Evolutionary conservation across 2,888 invertebrate genomes (phyloP).

Genomic region (Oscheius myriophilus): DNA sequence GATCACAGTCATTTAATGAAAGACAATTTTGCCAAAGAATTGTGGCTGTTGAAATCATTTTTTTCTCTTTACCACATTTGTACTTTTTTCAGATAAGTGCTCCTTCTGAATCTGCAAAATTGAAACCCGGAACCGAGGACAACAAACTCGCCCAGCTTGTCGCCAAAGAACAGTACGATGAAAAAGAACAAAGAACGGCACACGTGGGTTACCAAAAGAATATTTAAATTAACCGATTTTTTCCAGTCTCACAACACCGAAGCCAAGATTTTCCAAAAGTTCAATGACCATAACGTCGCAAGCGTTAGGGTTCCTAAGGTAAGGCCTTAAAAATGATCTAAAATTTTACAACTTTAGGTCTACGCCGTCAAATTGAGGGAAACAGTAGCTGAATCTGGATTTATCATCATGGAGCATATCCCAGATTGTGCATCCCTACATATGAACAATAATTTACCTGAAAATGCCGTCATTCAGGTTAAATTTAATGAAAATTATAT

Average conservation of each 20-base stretch:
- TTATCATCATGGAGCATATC: slow-evolving; percentile 21
- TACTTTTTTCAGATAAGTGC: too few relatives aligned
- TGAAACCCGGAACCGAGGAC: background rate
- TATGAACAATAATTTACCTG: slow-evolving; percentile 24
- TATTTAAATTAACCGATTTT: background rate
- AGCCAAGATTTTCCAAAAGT: slow-evolving; percentile 2
- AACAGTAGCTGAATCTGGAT: slow-evolving; percentile 7
- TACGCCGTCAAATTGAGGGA: slow-evolving; percentile 6
- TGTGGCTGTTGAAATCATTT: too few relatives aligned
- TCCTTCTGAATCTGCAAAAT: background rate
- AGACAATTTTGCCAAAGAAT: too few relatives aligned
- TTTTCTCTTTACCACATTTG: too few relatives aligned
- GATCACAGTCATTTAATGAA: too few relatives aligned
- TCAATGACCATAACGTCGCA: background rate
- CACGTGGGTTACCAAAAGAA: background rate
- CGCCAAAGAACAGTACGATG: background rate
- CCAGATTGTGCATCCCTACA: slow-evolving; percentile 5
- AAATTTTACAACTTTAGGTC: background rate
- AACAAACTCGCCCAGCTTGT: slow-evolving; percentile 12
- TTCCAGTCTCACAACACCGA: slow-evolving; percentile 29
- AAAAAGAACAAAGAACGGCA: slow-evolving; percentile 9
- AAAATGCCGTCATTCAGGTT: slow-evolving; percentile 13
- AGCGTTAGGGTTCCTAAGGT: background rate
- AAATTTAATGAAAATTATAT: too few relatives aligned
- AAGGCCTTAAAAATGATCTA: background rate